Base-by-base conservation (phyloP, 2,888 invertebrate species). In the Selenia dentaria region DNA sequence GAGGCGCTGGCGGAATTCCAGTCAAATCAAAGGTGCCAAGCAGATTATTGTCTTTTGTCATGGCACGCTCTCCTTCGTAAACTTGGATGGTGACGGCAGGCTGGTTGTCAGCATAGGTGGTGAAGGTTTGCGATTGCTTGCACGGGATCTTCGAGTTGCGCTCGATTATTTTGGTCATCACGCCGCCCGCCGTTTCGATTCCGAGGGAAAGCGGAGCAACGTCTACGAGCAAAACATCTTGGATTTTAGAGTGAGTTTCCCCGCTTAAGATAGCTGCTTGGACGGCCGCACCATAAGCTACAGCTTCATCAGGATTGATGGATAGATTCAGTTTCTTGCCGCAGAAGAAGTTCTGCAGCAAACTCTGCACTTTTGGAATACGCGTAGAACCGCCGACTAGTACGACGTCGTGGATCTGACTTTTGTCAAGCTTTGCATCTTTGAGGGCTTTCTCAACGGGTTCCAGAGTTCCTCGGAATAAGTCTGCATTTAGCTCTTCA, bases 61-160 rank as follows among this genome's bases (percentile, higher is more conserved):
- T 29, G 10, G 29, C 38, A 3, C 29, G 16, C 16, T 29, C 29
- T n/a, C 29, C 29, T 16, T 29, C 29, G 29, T n/a, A n/a, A n/a
- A n/a, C n/a, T n/a, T n/a, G n/a, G n/a, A n/a, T n/a, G n/a, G n/a
- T n/a, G n/a, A n/a, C 29, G 14, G 29, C 29, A 3, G 29, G 29
- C 29, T 29, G 29, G 29, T 29, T 29, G 16, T 29, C 29, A 4
- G 29, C 14, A 9, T 29, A 29, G 2, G 29, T 29, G 9, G 29
- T 29, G 14, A 29, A 29, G 2, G 29, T 29, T 6, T 29, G 29
- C 14, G 29, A 16, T 13, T 29, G 29, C 14, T 29, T 29, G 29
- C 29, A 16, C 16, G 29, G 29, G 16, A 29, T 29, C 29, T 29
- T 29, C 1, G 14, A 29, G 29, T 29, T 29, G 29, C 29, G 29